Percentiles rank a stretch among this genome's conserved stretches.
Evolutionary conservation across 2,113 vertebrate genomes (phyloP).

Genomic region (Brevimyrus niger): DNA sequence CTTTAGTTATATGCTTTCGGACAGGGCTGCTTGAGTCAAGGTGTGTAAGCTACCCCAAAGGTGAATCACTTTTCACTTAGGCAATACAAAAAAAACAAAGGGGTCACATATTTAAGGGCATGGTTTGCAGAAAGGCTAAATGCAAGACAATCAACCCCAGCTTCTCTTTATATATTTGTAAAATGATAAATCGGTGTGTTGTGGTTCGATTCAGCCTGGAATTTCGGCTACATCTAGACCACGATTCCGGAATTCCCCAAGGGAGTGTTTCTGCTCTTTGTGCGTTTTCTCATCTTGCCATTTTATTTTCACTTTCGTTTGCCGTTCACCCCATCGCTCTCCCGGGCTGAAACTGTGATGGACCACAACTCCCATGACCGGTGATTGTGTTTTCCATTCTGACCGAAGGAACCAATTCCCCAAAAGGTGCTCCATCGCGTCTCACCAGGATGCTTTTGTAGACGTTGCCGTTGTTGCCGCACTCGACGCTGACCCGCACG

Average conservation of each 20-base stretch:
- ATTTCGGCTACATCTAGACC: not conserved
- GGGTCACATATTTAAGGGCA: not conserved
- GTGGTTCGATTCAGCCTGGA: not conserved
- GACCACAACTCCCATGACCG: not conserved
- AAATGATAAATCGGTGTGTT: not conserved
- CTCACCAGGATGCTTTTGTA: constrained; percentile 82
- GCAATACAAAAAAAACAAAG: not conserved
- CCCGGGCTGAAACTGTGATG: not conserved
- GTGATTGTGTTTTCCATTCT: not conserved
- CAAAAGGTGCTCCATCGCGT: not conserved
- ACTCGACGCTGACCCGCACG: constrained; percentile 66
- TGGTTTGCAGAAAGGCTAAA: not conserved
- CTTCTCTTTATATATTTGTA: not conserved
- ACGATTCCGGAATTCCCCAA: not conserved
- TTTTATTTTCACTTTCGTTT: not conserved
- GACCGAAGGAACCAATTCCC: not conserved
- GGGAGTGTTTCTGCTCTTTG: not conserved
- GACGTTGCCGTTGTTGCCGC: constrained; percentile 67
- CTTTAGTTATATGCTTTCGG: not conserved
- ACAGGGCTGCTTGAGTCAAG: not conserved
- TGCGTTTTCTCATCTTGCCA: not conserved
- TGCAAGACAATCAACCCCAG: not conserved
- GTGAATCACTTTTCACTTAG: not conserved
- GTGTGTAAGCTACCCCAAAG: not conserved
- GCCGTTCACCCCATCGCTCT: not conserved